phyloP scores from a whole-genome alignment of 2,888 invertebrate species.

The Eristalis tenax region DNA sequence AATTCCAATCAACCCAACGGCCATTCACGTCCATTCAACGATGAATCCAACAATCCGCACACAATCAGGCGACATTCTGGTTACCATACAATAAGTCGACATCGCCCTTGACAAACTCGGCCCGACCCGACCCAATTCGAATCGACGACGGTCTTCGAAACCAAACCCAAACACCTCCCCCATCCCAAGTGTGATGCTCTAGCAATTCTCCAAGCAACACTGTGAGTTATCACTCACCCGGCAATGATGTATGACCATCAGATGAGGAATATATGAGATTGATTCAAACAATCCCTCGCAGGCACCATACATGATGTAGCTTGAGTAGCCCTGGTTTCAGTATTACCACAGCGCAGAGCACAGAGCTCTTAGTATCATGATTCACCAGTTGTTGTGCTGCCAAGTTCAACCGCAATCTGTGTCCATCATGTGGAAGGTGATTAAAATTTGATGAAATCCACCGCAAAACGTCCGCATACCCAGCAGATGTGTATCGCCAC shows the following conservation, averaged over 20 bases:
- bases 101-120: constrained; percentile 15
- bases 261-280: constrained; percentile 59
- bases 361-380: constrained; percentile 28
- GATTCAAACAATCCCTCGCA: constrained; percentile 49
- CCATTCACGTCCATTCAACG: not conserved
- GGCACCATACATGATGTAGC: not conserved
- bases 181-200: not conserved
- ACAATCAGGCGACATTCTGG: not conserved
- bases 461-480: constrained; percentile 48
- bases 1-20: constrained; percentile 11
- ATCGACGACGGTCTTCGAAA: no score
- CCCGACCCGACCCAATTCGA: not conserved
- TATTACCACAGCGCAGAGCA: not conserved
- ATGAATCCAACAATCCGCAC: not conserved
- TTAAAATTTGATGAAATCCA: constrained; percentile 68
- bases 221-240: constrained; percentile 36
- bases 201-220: not conserved
- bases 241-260: constrained; percentile 53
- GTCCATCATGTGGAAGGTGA: constrained; percentile 66
- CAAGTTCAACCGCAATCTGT: constrained; percentile 61
- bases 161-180: not conserved
- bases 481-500: constrained; percentile 45
- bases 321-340: constrained; percentile 10
- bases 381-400: constrained; percentile 54
- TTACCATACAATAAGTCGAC: constrained; percentile 4